These are phyloP conservation scores for Lepidotrigona ventralis DNA, from an alignment of 1,140 invertebrate species.

Conservation along the genomic window DNA sequence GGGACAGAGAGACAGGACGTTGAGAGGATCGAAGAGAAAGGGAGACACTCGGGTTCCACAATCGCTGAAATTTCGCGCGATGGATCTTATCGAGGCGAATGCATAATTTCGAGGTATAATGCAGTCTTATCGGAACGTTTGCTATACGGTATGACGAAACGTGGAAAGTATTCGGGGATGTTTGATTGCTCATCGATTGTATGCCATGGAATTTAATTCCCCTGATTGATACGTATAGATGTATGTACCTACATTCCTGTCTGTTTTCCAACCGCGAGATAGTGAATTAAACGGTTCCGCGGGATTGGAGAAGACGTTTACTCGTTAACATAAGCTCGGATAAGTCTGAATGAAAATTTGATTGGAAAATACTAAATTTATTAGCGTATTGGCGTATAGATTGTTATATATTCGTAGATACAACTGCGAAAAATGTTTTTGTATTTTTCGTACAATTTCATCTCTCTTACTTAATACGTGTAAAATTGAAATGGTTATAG, in stretches of 20 bases:
- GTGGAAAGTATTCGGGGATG: slow-evolving; percentile 2
- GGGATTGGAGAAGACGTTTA: neutral
- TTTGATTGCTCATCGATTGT: slow-evolving; percentile 33
- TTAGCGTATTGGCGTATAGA: neutral
- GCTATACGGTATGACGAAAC: neutral
- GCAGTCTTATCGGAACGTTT: slow-evolving; percentile 35
- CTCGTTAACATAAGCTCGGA: neutral
- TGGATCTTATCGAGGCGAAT: slow-evolving; percentile 64
- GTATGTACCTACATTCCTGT: neutral
- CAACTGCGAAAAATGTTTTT: neutral
- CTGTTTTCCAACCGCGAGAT: neutral
- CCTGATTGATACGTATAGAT: slow-evolving; percentile 25
- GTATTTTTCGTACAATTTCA: neutral
- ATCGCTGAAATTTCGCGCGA: slow-evolving; percentile 60
- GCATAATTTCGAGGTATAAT: slow-evolving; percentile 61
- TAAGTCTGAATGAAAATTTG: no score
- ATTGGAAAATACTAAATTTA: neutral
- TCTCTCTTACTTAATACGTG: neutral
- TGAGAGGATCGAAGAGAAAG: neutral
- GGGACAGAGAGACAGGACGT: slow-evolving; percentile 23
- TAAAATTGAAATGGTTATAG: neutral
- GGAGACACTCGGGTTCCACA: neutral
- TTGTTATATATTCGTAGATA: neutral
- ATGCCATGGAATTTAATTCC: slow-evolving; percentile 17
- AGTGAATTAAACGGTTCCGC: slow-evolving; percentile 2